Evolutionary conservation across 2,888 invertebrate genomes (phyloP), one percentile per base, ranked within the genome.

Genomic region (Lasioglossum villosulum): DNA sequence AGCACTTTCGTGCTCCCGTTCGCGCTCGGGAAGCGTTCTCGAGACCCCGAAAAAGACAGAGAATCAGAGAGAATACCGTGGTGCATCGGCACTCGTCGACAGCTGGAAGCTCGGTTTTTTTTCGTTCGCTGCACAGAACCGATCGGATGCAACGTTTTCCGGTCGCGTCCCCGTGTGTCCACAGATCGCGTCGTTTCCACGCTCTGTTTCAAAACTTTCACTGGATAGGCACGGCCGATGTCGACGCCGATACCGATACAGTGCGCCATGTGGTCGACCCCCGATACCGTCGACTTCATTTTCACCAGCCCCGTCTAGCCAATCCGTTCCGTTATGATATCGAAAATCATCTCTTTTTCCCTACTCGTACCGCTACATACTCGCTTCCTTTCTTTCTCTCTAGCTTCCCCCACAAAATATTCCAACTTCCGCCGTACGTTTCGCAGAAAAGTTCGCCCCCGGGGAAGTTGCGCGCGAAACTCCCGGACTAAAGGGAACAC

Each of bases 21-120:
- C 63, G 30, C 63, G 6, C 30, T 16, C 63, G 56, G n/a, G 56
- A 14, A 16, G 16, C 63, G 16, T 63, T 16, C 63, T 30, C 63
- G 63, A 63, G 30, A 63, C 30, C 30, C 63, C 63, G 8, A 19
- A 30, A 63, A 19, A 30, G 2, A 30, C 16, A n/a, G 56, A 56
- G 56, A 30, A 59, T 14, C 14, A 2, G 16, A 16, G 16, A 19
- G 30, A 63, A 66, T 12, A 4, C 14, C 42, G 14, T 42, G 42
- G 34, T 34, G 30, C 16, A 88, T 89, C 83, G 87, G 48, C 73
- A 23, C 52, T 73, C 78, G 71, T 42, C 82, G 76, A 80, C 76
- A 88, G 88, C 86, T 88, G 90, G 83, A 39, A 86, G 75, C 52
- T 82, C 77, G 76, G 80, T 76, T 86, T 88, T 88, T 88, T 85